Evolutionary conservation across 64 coral and sea anemone genomes (phyloP).

Genomic region (Dendronephthya gigantea): DNA sequence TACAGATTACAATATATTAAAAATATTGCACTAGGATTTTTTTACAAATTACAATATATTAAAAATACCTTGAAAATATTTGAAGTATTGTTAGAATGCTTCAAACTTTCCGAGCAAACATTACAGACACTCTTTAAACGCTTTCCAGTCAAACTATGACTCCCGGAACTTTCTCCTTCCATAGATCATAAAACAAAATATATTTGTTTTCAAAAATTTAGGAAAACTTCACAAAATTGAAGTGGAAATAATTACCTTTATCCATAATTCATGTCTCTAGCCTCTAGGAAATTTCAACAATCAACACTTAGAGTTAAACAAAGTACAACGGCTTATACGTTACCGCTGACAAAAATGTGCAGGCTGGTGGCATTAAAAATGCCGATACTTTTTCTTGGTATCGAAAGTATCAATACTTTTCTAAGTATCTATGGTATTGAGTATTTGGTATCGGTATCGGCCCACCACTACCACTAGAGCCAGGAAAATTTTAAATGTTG

Average conservation of each 20-base stretch:
- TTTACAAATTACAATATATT: neutral
- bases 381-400: neutral
- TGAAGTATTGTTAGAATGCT: neutral
- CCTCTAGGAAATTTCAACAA: neutral
- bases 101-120: neutral
- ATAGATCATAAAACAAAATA: neutral
- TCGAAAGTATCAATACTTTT: neutral
- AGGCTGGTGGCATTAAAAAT: neutral
- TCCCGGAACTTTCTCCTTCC: neutral
- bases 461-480: slow-evolving; percentile 44
- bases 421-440: neutral
- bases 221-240: neutral
- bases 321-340: neutral
- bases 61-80: neutral
- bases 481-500: too few relatives aligned
- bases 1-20: neutral
- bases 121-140: neutral
- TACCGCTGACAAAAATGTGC: neutral
- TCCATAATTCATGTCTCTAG: neutral
- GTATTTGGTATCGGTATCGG: neutral
- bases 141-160: neutral
- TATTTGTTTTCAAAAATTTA: neutral
- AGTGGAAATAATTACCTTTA: neutral
- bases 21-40: neutral
- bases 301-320: neutral